Percentiles rank a stretch among this genome's conserved stretches.
These are phyloP conservation scores for Bembecia ichneumoniformis DNA, from an alignment of 2,888 invertebrate genomes.

Conservation along the genomic window DNA sequence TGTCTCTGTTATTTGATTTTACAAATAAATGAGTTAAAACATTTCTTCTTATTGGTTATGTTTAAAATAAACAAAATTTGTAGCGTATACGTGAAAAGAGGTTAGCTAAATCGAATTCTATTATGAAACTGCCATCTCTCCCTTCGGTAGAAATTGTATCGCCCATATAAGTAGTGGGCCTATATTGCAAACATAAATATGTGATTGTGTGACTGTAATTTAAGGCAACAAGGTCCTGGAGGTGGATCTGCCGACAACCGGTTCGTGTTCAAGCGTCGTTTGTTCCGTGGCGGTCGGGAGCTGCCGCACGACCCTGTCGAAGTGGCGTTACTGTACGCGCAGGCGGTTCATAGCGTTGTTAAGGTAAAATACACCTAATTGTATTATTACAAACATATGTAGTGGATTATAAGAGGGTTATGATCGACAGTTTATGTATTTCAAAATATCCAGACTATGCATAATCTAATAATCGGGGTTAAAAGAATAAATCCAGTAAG, in stretches of 20 bases:
- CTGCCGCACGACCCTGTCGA: slow-evolving; percentile 96
- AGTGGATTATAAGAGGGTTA: too few relatives aligned
- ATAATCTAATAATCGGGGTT: too few relatives aligned
- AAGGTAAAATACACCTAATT: slow-evolving; percentile 74
- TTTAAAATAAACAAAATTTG: too few relatives aligned
- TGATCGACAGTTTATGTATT: too few relatives aligned
- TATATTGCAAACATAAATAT: too few relatives aligned
- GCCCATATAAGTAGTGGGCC: too few relatives aligned
- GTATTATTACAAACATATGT: background rate
- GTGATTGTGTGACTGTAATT: too few relatives aligned
- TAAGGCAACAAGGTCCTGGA: slow-evolving; percentile 74
- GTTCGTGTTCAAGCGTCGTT: slow-evolving; percentile 91
- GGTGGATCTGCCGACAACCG: slow-evolving; percentile 89
- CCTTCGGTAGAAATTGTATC: too few relatives aligned
- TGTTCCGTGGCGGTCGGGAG: slow-evolving; percentile 90
- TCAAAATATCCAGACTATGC: too few relatives aligned
- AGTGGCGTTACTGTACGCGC: slow-evolving; percentile 93
- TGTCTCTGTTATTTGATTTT: slow-evolving; percentile 1
- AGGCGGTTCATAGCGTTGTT: slow-evolving; percentile 95
- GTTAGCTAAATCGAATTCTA: too few relatives aligned
- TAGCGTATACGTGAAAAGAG: background rate
- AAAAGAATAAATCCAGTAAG: too few relatives aligned
- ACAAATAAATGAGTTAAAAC: slow-evolving; percentile 1
- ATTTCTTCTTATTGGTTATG: slow-evolving; percentile 3
- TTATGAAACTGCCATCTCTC: too few relatives aligned